These are phyloP conservation scores for Epinephelus moara DNA, from an alignment of 2,113 vertebrate genomes.

Conservation along the genomic window DNA sequence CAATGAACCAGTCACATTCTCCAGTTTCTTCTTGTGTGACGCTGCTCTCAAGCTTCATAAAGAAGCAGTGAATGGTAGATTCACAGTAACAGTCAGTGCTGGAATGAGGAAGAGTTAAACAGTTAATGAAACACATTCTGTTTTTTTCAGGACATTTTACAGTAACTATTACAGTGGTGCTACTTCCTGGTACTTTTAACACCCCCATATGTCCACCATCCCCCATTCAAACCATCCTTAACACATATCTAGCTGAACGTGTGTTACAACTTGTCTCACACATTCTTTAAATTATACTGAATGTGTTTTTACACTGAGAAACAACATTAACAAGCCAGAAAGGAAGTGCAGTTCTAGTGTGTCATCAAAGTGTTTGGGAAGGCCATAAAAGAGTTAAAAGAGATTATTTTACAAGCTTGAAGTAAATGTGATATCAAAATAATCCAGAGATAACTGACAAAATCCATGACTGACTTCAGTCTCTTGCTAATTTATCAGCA, in stretches of 20 bases:
- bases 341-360: neutral
- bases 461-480: neutral
- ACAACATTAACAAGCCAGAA: neutral
- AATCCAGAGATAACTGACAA: neutral
- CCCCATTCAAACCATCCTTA: too few species aligned
- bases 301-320: neutral
- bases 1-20: neutral
- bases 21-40: neutral
- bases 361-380: neutral
- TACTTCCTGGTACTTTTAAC: neutral
- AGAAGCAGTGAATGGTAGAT: neutral
- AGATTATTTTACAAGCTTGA: neutral
- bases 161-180: neutral
- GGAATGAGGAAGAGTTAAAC: neutral
- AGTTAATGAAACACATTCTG: neutral
- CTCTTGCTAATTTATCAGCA: neutral
- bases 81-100: neutral
- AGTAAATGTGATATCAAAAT: neutral
- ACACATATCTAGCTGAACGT: neutral
- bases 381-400: too few species aligned
- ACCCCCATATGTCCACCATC: neutral
- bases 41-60: neutral
- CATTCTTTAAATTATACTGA: neutral
- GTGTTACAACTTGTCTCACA: neutral
- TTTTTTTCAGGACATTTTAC: neutral